Evolutionary conservation across 2,797 vertebrate species (phyloP).

Genomic region (Varecia variegata): DNA sequence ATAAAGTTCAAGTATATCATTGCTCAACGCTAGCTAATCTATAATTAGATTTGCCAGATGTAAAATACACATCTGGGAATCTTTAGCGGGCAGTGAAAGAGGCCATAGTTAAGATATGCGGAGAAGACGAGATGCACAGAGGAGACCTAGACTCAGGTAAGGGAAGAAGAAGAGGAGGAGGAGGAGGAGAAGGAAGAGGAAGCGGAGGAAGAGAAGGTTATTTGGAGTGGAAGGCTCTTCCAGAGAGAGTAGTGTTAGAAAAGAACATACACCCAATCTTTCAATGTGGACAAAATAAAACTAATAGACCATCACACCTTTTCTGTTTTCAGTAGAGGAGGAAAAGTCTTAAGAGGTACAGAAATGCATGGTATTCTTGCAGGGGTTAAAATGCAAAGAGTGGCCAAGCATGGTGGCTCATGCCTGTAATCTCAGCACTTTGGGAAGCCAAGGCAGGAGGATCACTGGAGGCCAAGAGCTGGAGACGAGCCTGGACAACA

Average conservation of each 20-base stretch:
- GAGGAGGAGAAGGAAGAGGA: too few species aligned
- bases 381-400: neutral
- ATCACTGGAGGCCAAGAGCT: neutral
- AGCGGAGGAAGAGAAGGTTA: too few species aligned
- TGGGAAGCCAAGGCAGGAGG: neutral
- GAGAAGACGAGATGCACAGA: neutral
- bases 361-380: neutral
- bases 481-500: neutral
- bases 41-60: neutral
- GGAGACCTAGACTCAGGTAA: neutral
- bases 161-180: neutral
- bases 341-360: neutral
- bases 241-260: neutral
- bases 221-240: neutral
- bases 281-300: neutral
- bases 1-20: neutral
- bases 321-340: neutral
- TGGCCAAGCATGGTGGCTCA: neutral
- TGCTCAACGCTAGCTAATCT: neutral
- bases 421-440: neutral
- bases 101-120: neutral
- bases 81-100: neutral
- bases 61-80: neutral
- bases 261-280: neutral
- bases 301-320: neutral